These are phyloP conservation scores for Plebejus anna DNA, from an alignment of 2,888 invertebrate species.

Conservation along the genomic window DNA sequence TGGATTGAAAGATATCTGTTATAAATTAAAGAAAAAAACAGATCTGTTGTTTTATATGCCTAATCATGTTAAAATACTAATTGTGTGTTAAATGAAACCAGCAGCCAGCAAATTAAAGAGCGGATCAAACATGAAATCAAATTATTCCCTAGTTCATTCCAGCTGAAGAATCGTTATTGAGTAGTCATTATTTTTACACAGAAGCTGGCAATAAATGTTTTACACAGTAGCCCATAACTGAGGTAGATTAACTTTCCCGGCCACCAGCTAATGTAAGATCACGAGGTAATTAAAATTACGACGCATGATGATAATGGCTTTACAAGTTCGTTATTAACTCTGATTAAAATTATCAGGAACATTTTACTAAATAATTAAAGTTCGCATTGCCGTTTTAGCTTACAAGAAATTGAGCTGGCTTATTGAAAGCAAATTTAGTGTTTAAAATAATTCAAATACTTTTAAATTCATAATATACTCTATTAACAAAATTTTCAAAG, in stretches of 20 bases:
- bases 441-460: background rate
- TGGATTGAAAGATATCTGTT: too few species aligned
- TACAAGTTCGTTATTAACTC: constrained; percentile 39
- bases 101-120: background rate
- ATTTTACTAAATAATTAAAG: constrained; percentile 23
- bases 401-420: background rate
- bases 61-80: background rate
- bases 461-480: background rate
- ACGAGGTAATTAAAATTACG: constrained; percentile 48
- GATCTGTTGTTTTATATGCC: too few species aligned
- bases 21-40: too few species aligned
- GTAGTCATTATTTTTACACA: background rate
- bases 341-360: background rate
- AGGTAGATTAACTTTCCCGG: constrained; percentile 42
- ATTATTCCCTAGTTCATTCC: background rate
- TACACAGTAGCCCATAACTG: constrained; percentile 40
- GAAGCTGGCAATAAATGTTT: constrained; percentile 18
- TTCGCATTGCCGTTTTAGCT: constrained; percentile 44
- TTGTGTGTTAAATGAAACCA: background rate
- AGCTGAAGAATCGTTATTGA: background rate
- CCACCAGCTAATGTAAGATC: constrained; percentile 43
- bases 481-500: too few species aligned
- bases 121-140: too few species aligned
- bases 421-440: background rate
- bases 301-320: constrained; percentile 44